These are phyloP conservation scores for Sarcophaga bullata DNA, from an alignment of 1,140 invertebrate species.

Conservation along the genomic window DNA sequence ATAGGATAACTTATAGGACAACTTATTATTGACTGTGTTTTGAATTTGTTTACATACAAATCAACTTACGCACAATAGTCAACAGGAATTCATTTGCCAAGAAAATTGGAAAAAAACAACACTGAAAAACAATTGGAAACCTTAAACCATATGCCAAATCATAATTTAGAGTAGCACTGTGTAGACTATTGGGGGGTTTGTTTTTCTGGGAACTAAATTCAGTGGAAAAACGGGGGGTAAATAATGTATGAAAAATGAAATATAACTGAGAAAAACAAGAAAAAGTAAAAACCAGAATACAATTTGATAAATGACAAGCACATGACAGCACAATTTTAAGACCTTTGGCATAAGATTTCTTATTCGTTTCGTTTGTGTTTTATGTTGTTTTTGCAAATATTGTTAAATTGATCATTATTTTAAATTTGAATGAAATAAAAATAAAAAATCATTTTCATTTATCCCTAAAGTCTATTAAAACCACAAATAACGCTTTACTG, in stretches of 20 bases:
- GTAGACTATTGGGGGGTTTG: no score
- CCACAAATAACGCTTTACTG: neutral
- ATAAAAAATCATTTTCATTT: neutral
- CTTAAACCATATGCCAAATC: neutral
- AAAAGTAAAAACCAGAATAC: neutral
- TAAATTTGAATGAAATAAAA: neutral
- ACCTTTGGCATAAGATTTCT: neutral
- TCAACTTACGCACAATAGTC: no score
- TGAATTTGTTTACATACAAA: no score
- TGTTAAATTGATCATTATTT: slow-evolving; percentile 6
- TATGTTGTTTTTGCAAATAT: neutral
- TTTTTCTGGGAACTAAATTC: no score
- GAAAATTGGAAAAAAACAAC: no score
- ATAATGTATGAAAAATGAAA: no score
- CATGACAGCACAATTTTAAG: neutral
- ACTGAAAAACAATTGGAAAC: no score
- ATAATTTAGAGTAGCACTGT: neutral
- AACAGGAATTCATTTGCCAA: no score
- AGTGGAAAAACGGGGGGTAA: no score
- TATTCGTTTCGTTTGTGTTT: neutral
- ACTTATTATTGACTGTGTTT: no score
- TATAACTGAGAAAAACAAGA: no score
- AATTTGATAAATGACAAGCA: slow-evolving; percentile 1
- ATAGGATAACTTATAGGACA: no score
- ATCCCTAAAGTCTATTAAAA: slow-evolving; percentile 3